Base-by-base conservation (phyloP, 1,140 invertebrate species). In the Cherax quadricarinatus region DNA sequence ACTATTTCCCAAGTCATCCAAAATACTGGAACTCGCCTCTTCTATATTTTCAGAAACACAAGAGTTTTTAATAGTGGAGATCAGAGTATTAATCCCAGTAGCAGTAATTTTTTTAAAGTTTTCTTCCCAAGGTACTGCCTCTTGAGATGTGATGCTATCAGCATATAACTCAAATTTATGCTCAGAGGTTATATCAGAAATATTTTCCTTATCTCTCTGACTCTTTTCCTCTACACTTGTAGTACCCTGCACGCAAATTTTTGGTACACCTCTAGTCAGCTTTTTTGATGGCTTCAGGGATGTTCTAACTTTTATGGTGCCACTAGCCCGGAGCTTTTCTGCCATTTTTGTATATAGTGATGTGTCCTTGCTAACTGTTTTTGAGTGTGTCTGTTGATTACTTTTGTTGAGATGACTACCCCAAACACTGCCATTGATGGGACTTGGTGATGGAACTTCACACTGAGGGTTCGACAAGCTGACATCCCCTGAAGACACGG, bases 281-380 rank as follows among this genome's bases (percentile, higher is more conserved):
- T 80, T 80, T 60, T 48, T 30, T 4, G 60, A 57, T 21, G 57
- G 51, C 16, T 88, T 92, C 18, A 92, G 57, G 14, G 91, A 92
- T 62, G 80, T 92, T 88, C 91, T 92, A 30, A 88, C 70, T 78
- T 88, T 92, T 41, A 88, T 78, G 51, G 91, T 75, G 18, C 91
- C 73, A 16, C 81, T 83, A 51, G 80, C 86, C 41, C 86, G 62
- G 21, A 92, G 80, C n/a, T 92, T 92, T 75, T 88, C 91, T 9
- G 86, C 86, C 86, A 92, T 92, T 49, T 92, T 84, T 30, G 53
- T 78, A 49, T 92, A 92, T 3, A 92, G 66, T 30, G 91, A 84
- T 5, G 7, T 21, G 5, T 92, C 41, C 53, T 88, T 83, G 7
- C 9, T 66, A 9, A n/a, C 75, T 10, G n/a, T 21, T 21, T 79